Base-by-base conservation (phyloP, 2,797 vertebrate genomes). In the Sebastes itinus region DNA sequence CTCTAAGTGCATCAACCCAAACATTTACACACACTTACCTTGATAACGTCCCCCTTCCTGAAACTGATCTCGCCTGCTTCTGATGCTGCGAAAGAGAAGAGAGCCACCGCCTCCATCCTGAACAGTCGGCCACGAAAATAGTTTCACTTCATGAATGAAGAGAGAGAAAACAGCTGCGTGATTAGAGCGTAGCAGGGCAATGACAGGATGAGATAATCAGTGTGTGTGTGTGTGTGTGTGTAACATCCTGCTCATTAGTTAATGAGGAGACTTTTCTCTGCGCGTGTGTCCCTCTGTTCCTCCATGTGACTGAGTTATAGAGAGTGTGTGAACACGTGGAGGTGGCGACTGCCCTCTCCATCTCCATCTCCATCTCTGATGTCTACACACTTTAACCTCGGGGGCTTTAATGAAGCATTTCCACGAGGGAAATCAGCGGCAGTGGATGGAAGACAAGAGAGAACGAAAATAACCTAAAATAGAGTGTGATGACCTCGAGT, bases 21-120 rank as follows among this genome's bases (percentile, higher is more conserved):
- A 23, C 12, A 69, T 2, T 10, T 5, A 30, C 58, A 35, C 58
- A 3, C 32, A 5, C 13, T 5, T 95, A 98, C 97, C 97, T 98
- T 99, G 87, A 99, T 80, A 0, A 94, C 89, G 86, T 99, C 97
- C 2, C 97, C 97, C 88, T 97, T 97, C 71, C 88, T 95, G 78
- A 99, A 97, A 58, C 96, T 95, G 83, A 98, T 93, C 92, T 98
- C 96, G 0, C 97, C 97, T 10, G 93, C 92, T 85, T 97, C 97
- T 0, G 95, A 95, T 0, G 97, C 93, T 82, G 95, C 87, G 85
- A 98, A 99, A 79, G 92, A 96, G 94, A 97, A 98, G 58, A 97
- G 92, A 68, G 97, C 97, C 84, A 97, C 87, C 0, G 97, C 97
- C 91, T 99, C 97, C 98, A 99, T 98, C 76, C 14, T 78, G 85